These are phyloP conservation scores for Lypha dubia DNA, from an alignment of 2,888 invertebrate species.

Conservation along the genomic window DNA sequence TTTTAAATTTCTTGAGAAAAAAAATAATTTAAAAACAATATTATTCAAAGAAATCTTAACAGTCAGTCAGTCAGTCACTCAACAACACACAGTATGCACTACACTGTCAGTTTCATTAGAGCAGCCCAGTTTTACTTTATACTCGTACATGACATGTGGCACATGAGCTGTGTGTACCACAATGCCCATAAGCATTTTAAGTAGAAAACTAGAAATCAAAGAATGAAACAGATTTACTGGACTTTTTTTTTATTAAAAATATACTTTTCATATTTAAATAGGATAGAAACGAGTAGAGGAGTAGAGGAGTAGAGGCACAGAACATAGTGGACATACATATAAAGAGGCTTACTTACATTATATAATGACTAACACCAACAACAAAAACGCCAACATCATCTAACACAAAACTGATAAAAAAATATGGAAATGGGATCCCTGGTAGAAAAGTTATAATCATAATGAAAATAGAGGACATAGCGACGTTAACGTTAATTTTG, in stretches of 20 bases:
- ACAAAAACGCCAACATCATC: too few relatives aligned
- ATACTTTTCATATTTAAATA: constrained; percentile 35
- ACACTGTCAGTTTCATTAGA: constrained; percentile 30
- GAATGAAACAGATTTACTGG: constrained; percentile 37
- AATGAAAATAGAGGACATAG: neutral
- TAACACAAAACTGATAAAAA: neutral
- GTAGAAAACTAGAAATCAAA: constrained; percentile 34
- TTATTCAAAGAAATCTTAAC: constrained; percentile 5
- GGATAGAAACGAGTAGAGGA: constrained; percentile 31
- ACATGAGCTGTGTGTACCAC: constrained; percentile 20
- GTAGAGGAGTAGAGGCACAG: constrained; percentile 46
- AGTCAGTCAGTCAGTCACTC: constrained; percentile 11
- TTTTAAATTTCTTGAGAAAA: neutral
- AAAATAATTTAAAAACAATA: neutral
- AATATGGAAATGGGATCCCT: neutral
- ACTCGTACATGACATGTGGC: constrained; percentile 28
- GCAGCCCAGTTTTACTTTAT: constrained; percentile 2
- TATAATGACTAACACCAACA: neutral
- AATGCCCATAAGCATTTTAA: constrained; percentile 46
- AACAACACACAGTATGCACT: neutral
- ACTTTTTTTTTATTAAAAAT: constrained; percentile 6
- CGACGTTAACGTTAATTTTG: too few relatives aligned
- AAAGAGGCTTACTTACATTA: neutral
- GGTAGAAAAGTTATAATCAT: neutral
- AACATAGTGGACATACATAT: constrained; percentile 9